Evolutionary conservation across 1,140 invertebrate species (phyloP).

Genomic region (Chionoecetes opilio): DNA sequence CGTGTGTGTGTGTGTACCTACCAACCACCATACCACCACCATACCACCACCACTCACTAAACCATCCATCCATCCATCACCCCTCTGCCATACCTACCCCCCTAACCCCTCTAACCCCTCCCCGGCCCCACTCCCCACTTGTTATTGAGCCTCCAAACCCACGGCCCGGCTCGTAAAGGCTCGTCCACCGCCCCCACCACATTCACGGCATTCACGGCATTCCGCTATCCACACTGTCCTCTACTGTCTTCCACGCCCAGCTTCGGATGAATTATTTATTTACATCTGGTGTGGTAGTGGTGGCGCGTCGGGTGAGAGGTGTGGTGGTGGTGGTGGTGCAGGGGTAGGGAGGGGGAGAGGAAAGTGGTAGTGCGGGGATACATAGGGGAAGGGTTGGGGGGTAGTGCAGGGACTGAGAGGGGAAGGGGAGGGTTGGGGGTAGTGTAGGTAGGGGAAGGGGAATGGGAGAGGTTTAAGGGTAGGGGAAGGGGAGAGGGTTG

Average conservation of each 20-base stretch:
- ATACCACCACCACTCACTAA: too few relatives aligned
- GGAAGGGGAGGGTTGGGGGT: not conserved
- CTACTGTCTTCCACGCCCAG: slow-evolving; percentile 1
- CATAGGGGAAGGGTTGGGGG: too few relatives aligned
- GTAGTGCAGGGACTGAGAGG: too few relatives aligned
- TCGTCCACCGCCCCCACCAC: not conserved
- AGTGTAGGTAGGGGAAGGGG: not conserved
- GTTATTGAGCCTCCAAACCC: slow-evolving; percentile 7
- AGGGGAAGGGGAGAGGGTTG: too few relatives aligned
- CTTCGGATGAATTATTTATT: slow-evolving; percentile 13
- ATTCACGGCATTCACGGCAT: slow-evolving; percentile 16
- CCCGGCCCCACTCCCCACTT: not conserved
- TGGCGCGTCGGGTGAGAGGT: not conserved
- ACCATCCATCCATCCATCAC: not conserved
- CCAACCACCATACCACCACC: too few relatives aligned
- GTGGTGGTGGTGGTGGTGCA: not conserved
- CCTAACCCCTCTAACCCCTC: not conserved
- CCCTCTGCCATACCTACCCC: not conserved
- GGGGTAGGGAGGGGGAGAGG: not conserved
- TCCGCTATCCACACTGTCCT: slow-evolving; percentile 5
- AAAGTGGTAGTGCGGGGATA: too few relatives aligned
- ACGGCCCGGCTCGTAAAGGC: slow-evolving; percentile 13
- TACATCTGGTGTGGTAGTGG: not conserved
- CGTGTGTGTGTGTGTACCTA: too few relatives aligned
- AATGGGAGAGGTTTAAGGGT: too few relatives aligned